A percentile compares a stretch with the other conserved stretches of the same genome.
Evolutionary conservation across 2,888 invertebrate genomes (phyloP).

Genomic region (Brachyopa scutellaris): DNA sequence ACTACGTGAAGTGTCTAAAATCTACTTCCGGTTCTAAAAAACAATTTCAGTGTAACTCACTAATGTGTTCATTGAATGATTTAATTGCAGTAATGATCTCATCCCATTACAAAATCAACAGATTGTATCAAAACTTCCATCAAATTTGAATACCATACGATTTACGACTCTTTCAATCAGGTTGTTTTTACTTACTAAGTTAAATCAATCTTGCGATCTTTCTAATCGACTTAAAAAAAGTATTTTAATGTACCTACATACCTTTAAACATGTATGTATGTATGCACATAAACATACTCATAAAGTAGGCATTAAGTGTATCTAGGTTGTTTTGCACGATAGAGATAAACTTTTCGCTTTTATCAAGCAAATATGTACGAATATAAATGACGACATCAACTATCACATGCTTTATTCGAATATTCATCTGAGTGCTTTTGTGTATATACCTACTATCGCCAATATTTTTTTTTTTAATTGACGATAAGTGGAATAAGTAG

Average conservation of each 20-base stretch:
- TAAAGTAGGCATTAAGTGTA: too few relatives aligned
- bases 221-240: background rate
- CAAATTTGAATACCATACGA: background rate
- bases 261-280: too few relatives aligned
- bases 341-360: constrained; percentile 26
- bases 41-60: background rate
- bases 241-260: too few relatives aligned
- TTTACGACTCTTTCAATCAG: background rate
- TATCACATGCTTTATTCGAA: constrained; percentile 30
- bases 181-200: background rate
- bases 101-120: background rate
- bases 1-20: background rate
- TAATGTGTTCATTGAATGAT: background rate
- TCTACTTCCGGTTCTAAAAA: background rate
- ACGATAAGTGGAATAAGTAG: constrained; percentile 39
- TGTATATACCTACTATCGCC: constrained; percentile 6
- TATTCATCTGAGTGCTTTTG: constrained; percentile 5
- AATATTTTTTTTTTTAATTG: constrained; percentile 14
- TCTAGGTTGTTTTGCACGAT: constrained; percentile 17
- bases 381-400: constrained; percentile 22
- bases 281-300: too few relatives aligned
- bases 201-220: background rate
- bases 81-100: background rate
- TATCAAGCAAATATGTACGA: constrained; percentile 20
- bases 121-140: background rate